These are phyloP conservation scores for Drosophila oshimai DNA, from an alignment of 1,140 invertebrate genomes.

Conservation along the genomic window DNA sequence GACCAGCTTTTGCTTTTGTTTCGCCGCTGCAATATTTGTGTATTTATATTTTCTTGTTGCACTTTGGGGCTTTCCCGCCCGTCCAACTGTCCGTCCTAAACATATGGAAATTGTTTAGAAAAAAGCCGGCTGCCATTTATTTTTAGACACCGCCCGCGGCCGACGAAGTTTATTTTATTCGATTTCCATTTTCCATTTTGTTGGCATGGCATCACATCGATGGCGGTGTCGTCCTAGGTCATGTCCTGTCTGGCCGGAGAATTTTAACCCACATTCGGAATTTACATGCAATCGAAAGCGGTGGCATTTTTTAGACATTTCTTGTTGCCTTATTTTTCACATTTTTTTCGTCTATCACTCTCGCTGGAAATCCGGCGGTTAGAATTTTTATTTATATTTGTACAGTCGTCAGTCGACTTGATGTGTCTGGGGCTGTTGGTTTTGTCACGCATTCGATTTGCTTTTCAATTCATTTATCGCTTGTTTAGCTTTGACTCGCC, in stretches of 20 bases:
- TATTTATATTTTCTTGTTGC: conserved; percentile 59
- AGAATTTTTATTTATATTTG: conserved; percentile 62
- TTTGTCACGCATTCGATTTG: conserved; percentile 48
- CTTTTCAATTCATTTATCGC: conserved; percentile 32
- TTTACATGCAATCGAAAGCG: conserved; percentile 66
- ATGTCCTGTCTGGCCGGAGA: conserved; percentile 60
- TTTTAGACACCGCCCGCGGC: conserved; percentile 34
- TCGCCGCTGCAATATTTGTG: conserved; percentile 44
- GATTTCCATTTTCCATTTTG: conserved; percentile 38
- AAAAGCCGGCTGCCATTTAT: conserved; percentile 56
- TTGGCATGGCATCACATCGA: conserved; percentile 18
- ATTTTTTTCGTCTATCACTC: conserved; percentile 43
- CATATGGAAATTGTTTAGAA: conserved; percentile 68
- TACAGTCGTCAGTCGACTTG: conserved; percentile 4
- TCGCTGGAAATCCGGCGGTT: conserved; percentile 49
- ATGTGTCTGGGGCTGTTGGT: conserved; percentile 2
- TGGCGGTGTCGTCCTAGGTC: conserved; percentile 55
- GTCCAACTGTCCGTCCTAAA: conserved; percentile 29
- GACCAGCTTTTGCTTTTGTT: conserved; percentile 31
- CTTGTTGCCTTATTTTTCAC: conserved; percentile 3
- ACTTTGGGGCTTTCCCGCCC: background rate
- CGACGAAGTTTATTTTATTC: conserved; percentile 41
- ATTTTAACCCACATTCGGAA: conserved; percentile 63
- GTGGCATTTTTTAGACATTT: conserved; percentile 33
- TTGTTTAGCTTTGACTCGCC: conserved; percentile 41